phyloP scores from a whole-genome alignment of 2,113 vertebrate genomes.

The Macquaria ambigua region DNA sequence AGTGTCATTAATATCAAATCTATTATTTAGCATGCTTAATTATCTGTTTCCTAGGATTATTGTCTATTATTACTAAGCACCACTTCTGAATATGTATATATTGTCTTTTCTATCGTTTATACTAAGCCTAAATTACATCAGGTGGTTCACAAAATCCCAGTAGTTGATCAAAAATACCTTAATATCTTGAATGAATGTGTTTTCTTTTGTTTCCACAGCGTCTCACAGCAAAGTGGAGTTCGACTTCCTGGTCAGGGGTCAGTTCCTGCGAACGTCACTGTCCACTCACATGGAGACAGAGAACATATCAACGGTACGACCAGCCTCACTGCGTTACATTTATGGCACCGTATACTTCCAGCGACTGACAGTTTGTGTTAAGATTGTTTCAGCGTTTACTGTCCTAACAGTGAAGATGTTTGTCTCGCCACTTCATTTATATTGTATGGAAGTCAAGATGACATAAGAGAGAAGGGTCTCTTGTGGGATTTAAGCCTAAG shows the following conservation, averaged over 20 bases:
- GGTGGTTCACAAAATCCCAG: not conserved
- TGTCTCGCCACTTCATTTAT: not conserved
- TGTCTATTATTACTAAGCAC: not conserved
- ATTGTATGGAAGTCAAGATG: not conserved
- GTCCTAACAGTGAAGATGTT: no score
- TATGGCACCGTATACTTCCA: not conserved
- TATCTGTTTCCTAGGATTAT: not conserved
- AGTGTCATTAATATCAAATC: not conserved
- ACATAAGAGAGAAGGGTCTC: not conserved
- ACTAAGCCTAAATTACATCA: not conserved
- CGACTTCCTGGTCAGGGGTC: slow-evolving; percentile 95
- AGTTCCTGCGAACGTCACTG: slow-evolving; percentile 92
- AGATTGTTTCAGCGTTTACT: not conserved
- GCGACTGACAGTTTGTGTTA: no score
- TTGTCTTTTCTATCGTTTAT: not conserved
- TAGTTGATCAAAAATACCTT: not conserved
- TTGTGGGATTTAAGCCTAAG: not conserved
- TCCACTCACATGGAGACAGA: slow-evolving; percentile 92
- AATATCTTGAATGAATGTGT: not conserved
- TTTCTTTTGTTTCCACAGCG: slow-evolving; percentile 77
- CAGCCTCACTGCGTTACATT: not conserved
- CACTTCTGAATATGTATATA: not conserved
- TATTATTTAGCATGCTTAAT: not conserved
- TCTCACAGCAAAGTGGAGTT: slow-evolving; percentile 95
- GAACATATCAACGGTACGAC: slow-evolving; percentile 92